These are phyloP conservation scores for Shargacucullia verbasci DNA, from an alignment of 2,888 invertebrate genomes.

Conservation along the genomic window DNA sequence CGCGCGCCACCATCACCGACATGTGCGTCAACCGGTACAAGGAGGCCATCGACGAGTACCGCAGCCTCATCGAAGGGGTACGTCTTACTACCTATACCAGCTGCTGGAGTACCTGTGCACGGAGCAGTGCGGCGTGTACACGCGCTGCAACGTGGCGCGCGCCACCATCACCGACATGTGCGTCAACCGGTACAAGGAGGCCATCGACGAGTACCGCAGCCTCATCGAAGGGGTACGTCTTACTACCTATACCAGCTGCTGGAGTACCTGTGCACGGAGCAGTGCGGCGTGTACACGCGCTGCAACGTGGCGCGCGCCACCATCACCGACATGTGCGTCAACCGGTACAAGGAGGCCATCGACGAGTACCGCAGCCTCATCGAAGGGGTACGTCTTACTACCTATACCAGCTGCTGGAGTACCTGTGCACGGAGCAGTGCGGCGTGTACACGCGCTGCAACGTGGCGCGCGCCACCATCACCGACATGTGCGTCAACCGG, in stretches of 20 bases:
- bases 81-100: too few species aligned
- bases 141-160: too few species aligned
- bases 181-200: constrained; percentile 93
- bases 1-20: constrained; percentile 97
- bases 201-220: constrained; percentile 95
- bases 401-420: too few species aligned
- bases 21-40: constrained; percentile 93
- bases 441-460: constrained; percentile 96
- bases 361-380: constrained; percentile 94
- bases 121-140: constrained; percentile 85
- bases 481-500: constrained; percentile 96
- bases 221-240: too few species aligned
- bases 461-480: constrained; percentile 96
- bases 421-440: too few species aligned
- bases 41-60: constrained; percentile 96
- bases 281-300: too few species aligned
- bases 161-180: constrained; percentile 91
- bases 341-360: constrained; percentile 92
- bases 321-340: constrained; percentile 96
- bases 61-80: constrained; percentile 91
- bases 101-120: too few species aligned
- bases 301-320: constrained; percentile 97
- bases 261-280: too few species aligned
- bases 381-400: too few species aligned
- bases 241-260: too few species aligned